Percentiles rank a stretch among this genome's conserved stretches.
phyloP scores from a whole-genome alignment of 2,113 vertebrate genomes.

The Loxodonta africana region DNA sequence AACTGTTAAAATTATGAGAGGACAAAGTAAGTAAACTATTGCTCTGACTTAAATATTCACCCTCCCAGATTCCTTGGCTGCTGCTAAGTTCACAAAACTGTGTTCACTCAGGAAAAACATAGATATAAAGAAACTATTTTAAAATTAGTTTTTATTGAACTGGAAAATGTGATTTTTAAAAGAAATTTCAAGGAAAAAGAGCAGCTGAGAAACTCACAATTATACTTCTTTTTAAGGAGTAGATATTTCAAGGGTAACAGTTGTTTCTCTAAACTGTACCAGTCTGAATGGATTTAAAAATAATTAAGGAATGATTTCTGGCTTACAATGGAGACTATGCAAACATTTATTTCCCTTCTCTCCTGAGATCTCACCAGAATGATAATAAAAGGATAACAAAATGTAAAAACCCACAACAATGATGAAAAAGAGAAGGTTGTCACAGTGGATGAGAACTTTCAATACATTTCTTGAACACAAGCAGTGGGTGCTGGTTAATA shows the following conservation, averaged over 20 bases:
- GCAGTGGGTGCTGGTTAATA: background rate
- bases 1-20: background rate
- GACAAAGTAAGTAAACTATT: background rate
- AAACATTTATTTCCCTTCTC: background rate
- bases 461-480: background rate
- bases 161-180: background rate
- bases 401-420: background rate
- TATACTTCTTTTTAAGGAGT: background rate
- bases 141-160: background rate
- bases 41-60: background rate
- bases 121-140: background rate
- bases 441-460: background rate
- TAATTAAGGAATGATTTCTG: background rate
- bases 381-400: background rate
- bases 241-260: background rate
- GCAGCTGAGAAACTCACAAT: background rate
- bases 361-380: background rate
- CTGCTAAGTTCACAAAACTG: background rate
- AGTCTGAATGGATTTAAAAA: background rate
- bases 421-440: background rate
- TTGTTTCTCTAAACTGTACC: background rate
- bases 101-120: slow-evolving; percentile 4
- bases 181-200: background rate
- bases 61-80: background rate
- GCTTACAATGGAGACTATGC: background rate